These are phyloP conservation scores for Phylloscopus trochilus DNA, from an alignment of 2,113 vertebrate species.

Conservation along the genomic window DNA sequence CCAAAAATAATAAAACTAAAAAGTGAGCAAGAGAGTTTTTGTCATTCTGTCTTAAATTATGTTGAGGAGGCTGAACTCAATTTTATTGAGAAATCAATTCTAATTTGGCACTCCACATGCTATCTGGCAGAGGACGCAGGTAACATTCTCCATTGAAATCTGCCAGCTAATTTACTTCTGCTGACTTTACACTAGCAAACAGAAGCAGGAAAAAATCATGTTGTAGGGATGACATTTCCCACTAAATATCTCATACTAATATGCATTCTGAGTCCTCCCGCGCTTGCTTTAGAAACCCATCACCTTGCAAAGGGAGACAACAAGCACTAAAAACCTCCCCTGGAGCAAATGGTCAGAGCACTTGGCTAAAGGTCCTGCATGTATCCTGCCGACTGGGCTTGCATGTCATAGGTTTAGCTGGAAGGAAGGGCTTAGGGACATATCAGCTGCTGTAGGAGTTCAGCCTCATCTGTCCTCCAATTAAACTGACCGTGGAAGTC, in stretches of 20 bases:
- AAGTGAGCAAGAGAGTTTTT: slow-evolving; percentile 61
- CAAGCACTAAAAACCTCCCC: not conserved
- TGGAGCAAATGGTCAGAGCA: not conserved
- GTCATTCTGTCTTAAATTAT: slow-evolving; percentile 71
- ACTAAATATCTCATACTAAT: slow-evolving; percentile 1
- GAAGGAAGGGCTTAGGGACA: slow-evolving; percentile 18
- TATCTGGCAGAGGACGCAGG: slow-evolving; percentile 68
- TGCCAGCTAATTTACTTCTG: slow-evolving; percentile 72
- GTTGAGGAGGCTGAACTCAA: slow-evolving; percentile 72
- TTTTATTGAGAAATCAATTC: slow-evolving; percentile 83
- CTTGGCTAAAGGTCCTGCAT: not conserved
- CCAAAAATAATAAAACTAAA: slow-evolving; percentile 68
- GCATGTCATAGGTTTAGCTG: not conserved
- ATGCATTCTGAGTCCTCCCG: not conserved
- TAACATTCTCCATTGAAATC: slow-evolving; percentile 70
- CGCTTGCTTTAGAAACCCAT: slow-evolving; percentile 10
- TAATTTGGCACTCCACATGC: slow-evolving; percentile 72
- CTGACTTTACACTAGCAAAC: slow-evolving; percentile 62
- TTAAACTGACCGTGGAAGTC: slow-evolving; percentile 7
- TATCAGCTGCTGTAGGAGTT: not conserved
- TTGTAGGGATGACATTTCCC: slow-evolving; percentile 26
- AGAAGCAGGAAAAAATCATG: slow-evolving; percentile 39
- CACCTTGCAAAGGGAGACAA: slow-evolving; percentile 28
- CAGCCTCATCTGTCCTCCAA: slow-evolving; percentile 15
- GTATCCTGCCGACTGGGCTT: not conserved